A percentile compares a stretch with the other conserved stretches of the same genome.
Conservation (phyloP, 1,140 invertebrate species). For the Pentalonia nigronervosa region DNA sequence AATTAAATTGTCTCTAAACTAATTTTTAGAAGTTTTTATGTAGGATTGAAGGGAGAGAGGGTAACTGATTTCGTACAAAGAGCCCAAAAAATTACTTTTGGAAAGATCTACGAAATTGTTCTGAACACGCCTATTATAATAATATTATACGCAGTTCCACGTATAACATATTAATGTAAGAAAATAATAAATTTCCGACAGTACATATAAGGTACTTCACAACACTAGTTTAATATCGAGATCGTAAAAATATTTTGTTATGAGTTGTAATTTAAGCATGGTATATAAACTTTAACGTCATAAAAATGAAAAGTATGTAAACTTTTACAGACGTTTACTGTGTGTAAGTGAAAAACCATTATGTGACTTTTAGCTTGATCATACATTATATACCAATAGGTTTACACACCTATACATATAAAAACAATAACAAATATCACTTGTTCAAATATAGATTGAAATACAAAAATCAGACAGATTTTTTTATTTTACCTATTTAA, state of each 20-base stretch:
- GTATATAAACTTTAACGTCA: conserved; percentile 26
- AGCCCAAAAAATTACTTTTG: not conserved
- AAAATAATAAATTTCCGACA: conserved; percentile 36
- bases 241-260: conserved; percentile 27
- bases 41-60: too few species aligned
- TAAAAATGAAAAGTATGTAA: conserved; percentile 38
- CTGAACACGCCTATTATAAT: not conserved
- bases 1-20: not conserved
- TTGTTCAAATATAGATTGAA: not conserved
- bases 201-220: conserved; percentile 27
- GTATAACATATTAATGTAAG: conserved; percentile 28
- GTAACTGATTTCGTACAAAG: not conserved
- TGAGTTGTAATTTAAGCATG: conserved; percentile 23
- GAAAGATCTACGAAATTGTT: not conserved
- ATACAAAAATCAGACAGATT: not conserved
- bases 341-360: not conserved
- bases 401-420: not conserved
- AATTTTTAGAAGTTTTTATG: not conserved
- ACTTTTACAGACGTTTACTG: conserved; percentile 8
- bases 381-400: not conserved
- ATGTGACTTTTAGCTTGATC: not conserved
- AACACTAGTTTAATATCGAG: conserved; percentile 35
- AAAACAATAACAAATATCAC: not conserved
- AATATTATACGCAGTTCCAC: not conserved
- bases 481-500: not conserved